Evolutionary conservation across 2,888 invertebrate genomes (phyloP).

Genomic region (Pachycephus smyrnensis): DNA sequence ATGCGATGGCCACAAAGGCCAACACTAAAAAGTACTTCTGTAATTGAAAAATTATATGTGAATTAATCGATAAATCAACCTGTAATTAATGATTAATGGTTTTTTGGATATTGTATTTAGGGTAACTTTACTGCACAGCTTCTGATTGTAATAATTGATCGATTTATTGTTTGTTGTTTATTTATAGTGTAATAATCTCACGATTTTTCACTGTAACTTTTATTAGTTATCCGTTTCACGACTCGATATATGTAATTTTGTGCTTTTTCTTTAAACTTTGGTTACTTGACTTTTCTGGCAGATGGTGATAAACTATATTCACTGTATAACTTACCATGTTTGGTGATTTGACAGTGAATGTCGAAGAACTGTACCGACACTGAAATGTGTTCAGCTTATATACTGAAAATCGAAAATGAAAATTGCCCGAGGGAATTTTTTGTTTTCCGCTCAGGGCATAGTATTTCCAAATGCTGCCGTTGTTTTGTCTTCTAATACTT

Average conservation of each 20-base stretch:
- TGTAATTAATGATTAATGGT: neutral
- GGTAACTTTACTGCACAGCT: neutral
- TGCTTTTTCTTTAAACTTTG: neutral
- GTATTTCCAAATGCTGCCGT: slow-evolving; percentile 13
- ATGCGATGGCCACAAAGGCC: slow-evolving; percentile 17
- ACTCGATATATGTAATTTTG: neutral
- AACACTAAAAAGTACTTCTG: slow-evolving; percentile 18
- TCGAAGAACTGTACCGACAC: slow-evolving; percentile 16
- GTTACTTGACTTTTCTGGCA: neutral
- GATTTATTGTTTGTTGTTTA: neutral
- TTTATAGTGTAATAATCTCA: neutral
- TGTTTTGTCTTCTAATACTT: slow-evolving; percentile 7
- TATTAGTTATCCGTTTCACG: neutral
- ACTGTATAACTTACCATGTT: slow-evolving; percentile 18
- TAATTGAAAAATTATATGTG: neutral
- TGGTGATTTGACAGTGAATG: slow-evolving; percentile 23
- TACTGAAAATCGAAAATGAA: slow-evolving; percentile 13
- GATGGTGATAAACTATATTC: neutral
- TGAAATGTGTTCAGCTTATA: slow-evolving; percentile 12
- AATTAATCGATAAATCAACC: neutral
- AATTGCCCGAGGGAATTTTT: slow-evolving; percentile 16
- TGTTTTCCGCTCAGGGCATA: slow-evolving; percentile 14
- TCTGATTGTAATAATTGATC: neutral
- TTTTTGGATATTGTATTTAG: neutral
- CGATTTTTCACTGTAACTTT: neutral